Percentiles rank a stretch among this genome's conserved stretches.
phyloP scores from a whole-genome alignment of 2,113 vertebrate genomes.

The Hoplias malabaricus region DNA sequence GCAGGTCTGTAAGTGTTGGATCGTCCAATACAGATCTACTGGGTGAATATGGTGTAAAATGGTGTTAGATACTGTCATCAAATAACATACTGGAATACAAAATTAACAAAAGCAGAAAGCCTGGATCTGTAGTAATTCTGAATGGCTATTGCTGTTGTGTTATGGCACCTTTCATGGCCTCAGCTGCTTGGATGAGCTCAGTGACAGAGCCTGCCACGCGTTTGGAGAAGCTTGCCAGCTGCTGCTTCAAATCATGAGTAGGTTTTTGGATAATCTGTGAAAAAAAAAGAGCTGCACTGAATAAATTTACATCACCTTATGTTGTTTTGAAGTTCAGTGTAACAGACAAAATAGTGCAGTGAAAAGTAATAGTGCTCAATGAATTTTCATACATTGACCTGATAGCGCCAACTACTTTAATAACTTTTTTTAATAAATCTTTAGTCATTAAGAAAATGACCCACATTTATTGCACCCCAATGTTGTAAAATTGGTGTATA shows the following conservation, averaged over 20 bases:
- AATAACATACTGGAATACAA: background rate
- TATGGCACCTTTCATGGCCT: conserved; percentile 96
- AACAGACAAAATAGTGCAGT: background rate
- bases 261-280: conserved; percentile 93
- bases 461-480: too few species aligned
- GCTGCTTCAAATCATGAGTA: conserved; percentile 89
- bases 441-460: background rate
- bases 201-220: conserved; percentile 92
- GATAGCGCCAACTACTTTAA: background rate
- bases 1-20: background rate
- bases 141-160: background rate
- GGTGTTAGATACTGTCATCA: background rate
- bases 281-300: background rate
- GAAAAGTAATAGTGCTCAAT: background rate
- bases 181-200: conserved; percentile 95
- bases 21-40: background rate
- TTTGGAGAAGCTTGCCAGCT: conserved; percentile 88
- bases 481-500: too few species aligned
- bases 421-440: background rate
- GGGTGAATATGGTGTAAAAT: background rate
- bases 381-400: background rate
- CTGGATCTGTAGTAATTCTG: background rate
- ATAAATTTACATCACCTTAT: background rate
- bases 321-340: background rate
- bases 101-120: background rate